Evolutionary conservation across 2,797 vertebrate genomes (phyloP).

Genomic region (Notoglanidium macrostoma): DNA sequence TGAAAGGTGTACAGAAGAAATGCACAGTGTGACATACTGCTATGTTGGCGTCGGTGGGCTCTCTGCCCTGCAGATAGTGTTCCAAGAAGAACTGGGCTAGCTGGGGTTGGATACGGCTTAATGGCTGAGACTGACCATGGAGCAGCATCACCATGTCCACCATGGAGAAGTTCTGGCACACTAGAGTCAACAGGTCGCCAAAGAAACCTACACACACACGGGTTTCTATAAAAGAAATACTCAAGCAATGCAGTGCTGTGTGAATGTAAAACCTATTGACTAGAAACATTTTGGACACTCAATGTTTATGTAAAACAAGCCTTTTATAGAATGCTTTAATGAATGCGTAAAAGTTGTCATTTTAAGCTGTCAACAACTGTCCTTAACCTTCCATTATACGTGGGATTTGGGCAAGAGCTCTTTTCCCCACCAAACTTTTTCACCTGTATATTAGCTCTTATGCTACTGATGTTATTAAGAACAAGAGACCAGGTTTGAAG

Average conservation of each 20-base stretch:
- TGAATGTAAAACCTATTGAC: background rate
- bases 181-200: constrained; percentile 85
- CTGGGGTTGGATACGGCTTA: constrained; percentile 87
- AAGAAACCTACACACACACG: constrained; percentile 79
- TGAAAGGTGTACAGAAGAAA: background rate
- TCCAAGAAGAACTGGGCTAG: constrained; percentile 86
- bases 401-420: background rate
- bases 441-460: background rate
- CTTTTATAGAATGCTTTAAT: background rate
- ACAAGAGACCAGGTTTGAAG: background rate
- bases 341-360: background rate
- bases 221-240: background rate
- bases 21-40: constrained; percentile 69
- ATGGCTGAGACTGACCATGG: constrained; percentile 88
- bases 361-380: background rate
- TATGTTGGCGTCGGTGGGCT: constrained; percentile 86
- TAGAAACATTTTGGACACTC: background rate
- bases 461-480: background rate
- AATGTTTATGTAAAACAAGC: background rate
- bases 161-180: constrained; percentile 94
- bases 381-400: background rate
- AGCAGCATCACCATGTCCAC: constrained; percentile 92
- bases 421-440: background rate
- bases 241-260: background rate
- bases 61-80: constrained; percentile 85